Conservation (phyloP, 2,113 vertebrate species). For the Tyto alba region DNA sequence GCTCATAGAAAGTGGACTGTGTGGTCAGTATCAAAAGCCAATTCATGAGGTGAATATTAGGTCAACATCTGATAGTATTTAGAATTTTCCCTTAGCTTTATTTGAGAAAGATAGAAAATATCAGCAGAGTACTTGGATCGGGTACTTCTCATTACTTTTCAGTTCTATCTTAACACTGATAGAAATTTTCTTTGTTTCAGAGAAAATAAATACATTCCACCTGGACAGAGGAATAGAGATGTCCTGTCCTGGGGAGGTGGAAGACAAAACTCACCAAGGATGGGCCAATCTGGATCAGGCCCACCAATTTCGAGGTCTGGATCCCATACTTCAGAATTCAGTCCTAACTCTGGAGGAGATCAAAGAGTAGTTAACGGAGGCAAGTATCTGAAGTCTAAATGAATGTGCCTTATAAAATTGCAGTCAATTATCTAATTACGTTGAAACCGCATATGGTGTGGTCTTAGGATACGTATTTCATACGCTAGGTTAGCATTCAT, state of each 20-base stretch:
- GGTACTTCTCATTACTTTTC: neutral
- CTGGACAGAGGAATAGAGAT: slow-evolving; percentile 93
- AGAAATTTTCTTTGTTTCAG: slow-evolving; percentile 69
- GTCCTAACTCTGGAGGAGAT: slow-evolving; percentile 86
- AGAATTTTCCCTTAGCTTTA: neutral
- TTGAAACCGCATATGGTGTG: neutral
- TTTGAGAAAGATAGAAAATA: neutral
- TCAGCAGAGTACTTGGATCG: neutral
- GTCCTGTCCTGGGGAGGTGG: slow-evolving; percentile 91
- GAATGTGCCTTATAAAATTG: neutral
- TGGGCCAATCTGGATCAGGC: slow-evolving; percentile 84
- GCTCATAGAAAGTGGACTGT: neutral
- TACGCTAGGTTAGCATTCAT: neutral
- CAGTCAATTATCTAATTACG: neutral
- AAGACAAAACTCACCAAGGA: slow-evolving; percentile 90
- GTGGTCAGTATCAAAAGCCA: slow-evolving; percentile 25
- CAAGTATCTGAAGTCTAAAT: slow-evolving; percentile 67
- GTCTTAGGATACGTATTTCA: neutral
- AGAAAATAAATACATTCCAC: slow-evolving; percentile 97
- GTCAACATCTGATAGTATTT: neutral
- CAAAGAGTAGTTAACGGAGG: slow-evolving; percentile 98
- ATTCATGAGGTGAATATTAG: slow-evolving; percentile 18
- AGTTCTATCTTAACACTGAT: neutral
- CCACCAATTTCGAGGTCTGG: slow-evolving; percentile 83
- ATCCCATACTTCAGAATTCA: slow-evolving; percentile 89